Base-by-base conservation (phyloP, 2,888 invertebrate species). In the Drosophila fulvimacula region DNA sequence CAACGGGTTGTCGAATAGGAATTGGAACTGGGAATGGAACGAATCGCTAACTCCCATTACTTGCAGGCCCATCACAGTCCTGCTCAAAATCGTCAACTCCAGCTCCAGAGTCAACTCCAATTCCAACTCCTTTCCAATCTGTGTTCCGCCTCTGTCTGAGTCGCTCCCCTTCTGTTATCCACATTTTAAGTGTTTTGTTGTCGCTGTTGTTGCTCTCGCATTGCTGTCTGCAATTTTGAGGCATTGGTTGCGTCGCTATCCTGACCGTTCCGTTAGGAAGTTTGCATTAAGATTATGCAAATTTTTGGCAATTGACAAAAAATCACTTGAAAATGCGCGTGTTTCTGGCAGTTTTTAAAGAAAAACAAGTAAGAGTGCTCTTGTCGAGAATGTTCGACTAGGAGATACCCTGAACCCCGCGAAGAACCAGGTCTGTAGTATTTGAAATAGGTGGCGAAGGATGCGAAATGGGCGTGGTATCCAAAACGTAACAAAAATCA, bases 211-310 rank as follows among this genome's bases (percentile, higher is more conserved):
- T 67, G 63, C 60, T 73, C 71, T 79, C 66, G 68, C 82, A 66
- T 57, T 55, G 30, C 61, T 77, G 88, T 88, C 86, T 82, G 71
- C 61, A 59, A 56, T 56, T 77, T 67, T 65, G 62, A 63, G 55
- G 53, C 65, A 38, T 41, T 60, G 39, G 32, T 11, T 30, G 24
- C 41, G 38, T 21, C 60, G 17, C 38, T 27, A 44, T 11, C 19
- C 19, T 46, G 15, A n/a, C 17, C 39, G 13, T 13, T 15, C 9
- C 49, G 42, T 41, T 41, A 53, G 72, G 58, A 49, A 65, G 60
- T 63, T 81, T 77, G 81, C 86, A 89, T 89, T 89, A 89, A 85
- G 86, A 89, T 86, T 86, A 86, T 89, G 89, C 69, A 88, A 89
- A 86, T 88, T 68, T 51, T 63, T 41, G 62, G 68, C 67, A 69